A percentile compares a stretch with the other conserved stretches of the same genome.
phyloP scores from a whole-genome alignment of 2,797 vertebrate species.

The Anolis apletophallus region DNA sequence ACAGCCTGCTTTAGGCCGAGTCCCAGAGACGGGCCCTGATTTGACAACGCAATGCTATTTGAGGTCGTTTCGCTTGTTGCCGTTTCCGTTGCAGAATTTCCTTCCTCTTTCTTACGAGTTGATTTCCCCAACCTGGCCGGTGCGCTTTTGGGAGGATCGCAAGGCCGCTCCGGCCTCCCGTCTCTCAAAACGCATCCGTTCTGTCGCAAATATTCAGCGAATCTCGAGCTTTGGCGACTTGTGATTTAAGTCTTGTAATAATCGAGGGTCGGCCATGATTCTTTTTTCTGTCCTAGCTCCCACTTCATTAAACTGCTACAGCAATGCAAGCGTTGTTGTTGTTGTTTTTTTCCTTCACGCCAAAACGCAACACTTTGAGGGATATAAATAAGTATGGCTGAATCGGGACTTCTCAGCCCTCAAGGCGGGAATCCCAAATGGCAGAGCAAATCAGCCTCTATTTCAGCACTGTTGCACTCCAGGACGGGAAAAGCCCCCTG shows the following conservation, averaged over 20 bases:
- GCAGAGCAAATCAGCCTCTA: background rate
- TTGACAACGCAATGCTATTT: no score
- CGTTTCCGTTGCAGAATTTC: background rate
- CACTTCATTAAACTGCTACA: slow-evolving; percentile 15
- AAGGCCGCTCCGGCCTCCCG: no score
- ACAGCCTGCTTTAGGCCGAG: background rate
- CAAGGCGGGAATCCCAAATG: background rate
- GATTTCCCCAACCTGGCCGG: background rate
- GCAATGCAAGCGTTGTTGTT: background rate
- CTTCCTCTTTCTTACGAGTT: background rate
- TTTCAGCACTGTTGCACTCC: no score
- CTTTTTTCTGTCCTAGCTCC: background rate
- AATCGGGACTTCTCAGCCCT: no score
- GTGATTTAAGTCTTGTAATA: background rate
- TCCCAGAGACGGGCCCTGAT: background rate
- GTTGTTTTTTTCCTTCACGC: background rate
- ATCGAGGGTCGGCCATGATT: no score
- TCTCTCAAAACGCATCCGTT: background rate
- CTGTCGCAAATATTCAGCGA: background rate
- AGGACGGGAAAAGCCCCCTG: no score
- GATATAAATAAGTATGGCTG: background rate
- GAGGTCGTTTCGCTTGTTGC: background rate
- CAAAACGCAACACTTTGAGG: background rate
- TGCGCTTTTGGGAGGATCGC: background rate
- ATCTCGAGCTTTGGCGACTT: rapidly evolving